Conservation (phyloP, 2,113 vertebrate genomes). For the Calidris pygmaea region DNA sequence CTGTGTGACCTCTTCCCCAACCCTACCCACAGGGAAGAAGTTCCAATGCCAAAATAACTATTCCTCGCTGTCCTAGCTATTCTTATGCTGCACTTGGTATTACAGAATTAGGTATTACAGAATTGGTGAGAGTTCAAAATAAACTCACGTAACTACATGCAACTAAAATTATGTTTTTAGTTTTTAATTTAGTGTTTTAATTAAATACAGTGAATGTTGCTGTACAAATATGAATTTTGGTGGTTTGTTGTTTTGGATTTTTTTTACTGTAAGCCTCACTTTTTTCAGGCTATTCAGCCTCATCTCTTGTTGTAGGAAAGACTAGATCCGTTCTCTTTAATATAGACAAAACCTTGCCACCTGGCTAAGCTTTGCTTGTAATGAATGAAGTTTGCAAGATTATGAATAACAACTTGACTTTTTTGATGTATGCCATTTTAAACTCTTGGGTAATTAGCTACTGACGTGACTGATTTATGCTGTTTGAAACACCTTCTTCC, state of each 20-base stretch:
- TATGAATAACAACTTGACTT: not conserved
- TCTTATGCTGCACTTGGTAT: not conserved
- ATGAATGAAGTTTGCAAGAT: not conserved
- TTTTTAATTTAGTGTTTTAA: slow-evolving; percentile 42
- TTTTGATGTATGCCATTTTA: not conserved
- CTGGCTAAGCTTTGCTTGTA: not conserved
- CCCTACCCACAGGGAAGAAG: not conserved
- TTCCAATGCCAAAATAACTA: slow-evolving; percentile 6
- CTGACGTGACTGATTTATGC: not conserved
- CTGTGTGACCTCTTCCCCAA: not conserved
- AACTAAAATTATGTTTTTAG: slow-evolving; percentile 20
- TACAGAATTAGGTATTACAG: not conserved
- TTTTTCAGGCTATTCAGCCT: not conserved
- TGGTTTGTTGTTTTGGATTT: not conserved
- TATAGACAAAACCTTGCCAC: not conserved
- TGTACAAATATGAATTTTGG: not conserved
- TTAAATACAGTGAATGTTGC: not conserved
- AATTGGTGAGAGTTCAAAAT: slow-evolving; percentile 26
- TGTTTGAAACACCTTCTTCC: not conserved
- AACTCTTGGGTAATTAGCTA: not conserved
- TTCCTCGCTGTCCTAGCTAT: not conserved
- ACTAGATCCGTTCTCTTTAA: not conserved
- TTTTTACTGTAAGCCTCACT: not conserved
- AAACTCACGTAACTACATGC: slow-evolving; percentile 17
- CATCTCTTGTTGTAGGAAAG: not conserved